Evolutionary conservation across 2,888 invertebrate species (phyloP).

Genomic region (Linyphia triangularis): DNA sequence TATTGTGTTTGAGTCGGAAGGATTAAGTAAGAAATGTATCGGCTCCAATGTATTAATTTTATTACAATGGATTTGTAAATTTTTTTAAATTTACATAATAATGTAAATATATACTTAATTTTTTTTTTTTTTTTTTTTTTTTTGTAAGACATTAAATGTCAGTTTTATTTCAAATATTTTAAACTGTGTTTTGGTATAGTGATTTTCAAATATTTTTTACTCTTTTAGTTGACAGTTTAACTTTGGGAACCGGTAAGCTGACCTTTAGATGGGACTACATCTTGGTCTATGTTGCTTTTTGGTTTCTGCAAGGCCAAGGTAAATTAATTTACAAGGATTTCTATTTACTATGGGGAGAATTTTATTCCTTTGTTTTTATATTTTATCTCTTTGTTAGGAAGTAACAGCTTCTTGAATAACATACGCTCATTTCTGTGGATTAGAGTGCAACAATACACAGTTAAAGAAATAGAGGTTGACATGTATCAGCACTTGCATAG

Average conservation of each 20-base stretch:
- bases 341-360: background rate
- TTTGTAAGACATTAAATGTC: background rate
- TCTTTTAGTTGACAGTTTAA: conserved; percentile 62
- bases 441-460: conserved; percentile 95
- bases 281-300: conserved; percentile 90
- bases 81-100: no score
- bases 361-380: background rate
- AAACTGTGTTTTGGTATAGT: no score
- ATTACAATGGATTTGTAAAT: no score
- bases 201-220: no score
- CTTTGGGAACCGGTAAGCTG: conserved; percentile 78
- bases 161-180: no score
- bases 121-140: background rate
- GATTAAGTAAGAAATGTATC: no score
- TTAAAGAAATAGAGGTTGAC: conserved; percentile 92
- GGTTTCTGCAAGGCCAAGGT: conserved; percentile 92
- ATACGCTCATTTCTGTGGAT: conserved; percentile 96
- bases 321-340: conserved; percentile 33
- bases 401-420: conserved; percentile 96
- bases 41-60: no score
- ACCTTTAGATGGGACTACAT: conserved; percentile 92
- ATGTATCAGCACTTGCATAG: conserved; percentile 92
- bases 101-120: no score
- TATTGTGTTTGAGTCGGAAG: no score
- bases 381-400: conserved; percentile 83